Evolutionary conservation across 1,140 invertebrate species (phyloP).

Genomic region (Zaprionus taronus): DNA sequence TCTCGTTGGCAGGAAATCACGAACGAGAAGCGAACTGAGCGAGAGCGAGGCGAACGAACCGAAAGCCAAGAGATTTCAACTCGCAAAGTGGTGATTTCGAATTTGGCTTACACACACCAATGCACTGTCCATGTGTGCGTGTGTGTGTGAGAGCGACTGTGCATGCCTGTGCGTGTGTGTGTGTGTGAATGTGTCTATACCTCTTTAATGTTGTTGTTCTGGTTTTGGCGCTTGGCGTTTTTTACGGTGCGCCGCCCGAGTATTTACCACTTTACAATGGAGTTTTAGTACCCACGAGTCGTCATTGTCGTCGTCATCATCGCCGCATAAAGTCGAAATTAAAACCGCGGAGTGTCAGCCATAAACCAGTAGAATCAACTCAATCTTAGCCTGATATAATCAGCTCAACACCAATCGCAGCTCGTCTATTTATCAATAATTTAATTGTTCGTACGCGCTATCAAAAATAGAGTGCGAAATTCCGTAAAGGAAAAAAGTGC

Average conservation of each 20-base stretch:
- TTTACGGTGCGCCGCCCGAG: conserved; percentile 82
- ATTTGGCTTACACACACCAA: conserved; percentile 63
- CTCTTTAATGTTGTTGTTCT: conserved; percentile 76
- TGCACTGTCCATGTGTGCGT: conserved; percentile 5
- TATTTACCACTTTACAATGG: conserved; percentile 83
- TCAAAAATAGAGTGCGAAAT: conserved; percentile 5
- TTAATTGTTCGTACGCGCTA: conserved; percentile 30
- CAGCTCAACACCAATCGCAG: conserved; percentile 47
- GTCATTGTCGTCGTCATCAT: conserved; percentile 83
- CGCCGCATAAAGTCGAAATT: conserved; percentile 83
- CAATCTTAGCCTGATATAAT: conserved; percentile 59
- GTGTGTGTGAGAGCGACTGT: conserved; percentile 36
- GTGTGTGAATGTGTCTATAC: conserved; percentile 47
- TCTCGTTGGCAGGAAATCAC: conserved; percentile 47
- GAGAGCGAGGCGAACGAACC: conserved; percentile 53
- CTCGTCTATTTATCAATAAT: conserved; percentile 39
- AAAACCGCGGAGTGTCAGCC: conserved; percentile 80
- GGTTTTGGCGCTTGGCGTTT: conserved; percentile 81
- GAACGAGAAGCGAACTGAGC: conserved; percentile 41
- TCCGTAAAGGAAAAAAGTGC: background rate
- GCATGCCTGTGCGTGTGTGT: background rate
- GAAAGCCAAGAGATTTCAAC: conserved; percentile 73
- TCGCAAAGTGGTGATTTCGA: conserved; percentile 79
- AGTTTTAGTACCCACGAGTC: conserved; percentile 82
- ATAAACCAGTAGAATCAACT: conserved; percentile 73